Evolutionary conservation across 2,113 vertebrate species (phyloP), one percentile per base, ranked within the genome.

Genomic region (Crotalus viridis): DNA sequence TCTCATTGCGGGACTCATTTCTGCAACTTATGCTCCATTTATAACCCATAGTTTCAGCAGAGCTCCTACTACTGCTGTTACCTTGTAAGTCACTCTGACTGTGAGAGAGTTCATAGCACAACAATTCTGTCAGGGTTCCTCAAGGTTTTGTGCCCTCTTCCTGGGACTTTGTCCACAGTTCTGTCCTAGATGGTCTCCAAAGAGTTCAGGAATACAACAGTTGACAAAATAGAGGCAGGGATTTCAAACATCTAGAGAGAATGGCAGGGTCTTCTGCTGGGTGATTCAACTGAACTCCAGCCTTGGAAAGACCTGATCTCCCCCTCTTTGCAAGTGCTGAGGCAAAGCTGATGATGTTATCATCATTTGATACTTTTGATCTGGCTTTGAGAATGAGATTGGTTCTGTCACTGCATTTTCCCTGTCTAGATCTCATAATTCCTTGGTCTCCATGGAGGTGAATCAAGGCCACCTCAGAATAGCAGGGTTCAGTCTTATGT

Each of bases 31-130:
- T 9, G 69, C 69, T 21, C 33, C 33, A 21, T 39, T 81, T 81
- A 39, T 8, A 19, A 0, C 0, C 33, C 1, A 6, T 43, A 39
- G 19, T 2, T 81, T 81, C 7, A 43, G 17, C 1, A 1, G 6
- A 8, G 2, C 69, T 39, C 69, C 69, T 1, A 81, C 7, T 1
- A 39, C 17, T 21, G 15, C 7, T 0, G 0, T 39, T 43, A 0
- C 0, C 69, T 8, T 39, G 69, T 81, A 81, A 81, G 33, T 81
- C 69, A 39, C 33, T 81, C 69, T 9, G n/a, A 15, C 5, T 81
- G 69, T 0, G 33, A 81, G 15, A 81, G n/a, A 19, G 17, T 19
- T 81, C 7, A 39, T 19, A 81, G 33, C n/a, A 81, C 15, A 4
- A 0, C 0, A 69, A 81, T 74, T 74, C 69, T 33, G 69, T 74